Conservation (phyloP, 2,797 vertebrate genomes). For the Coilia nasus region DNA sequence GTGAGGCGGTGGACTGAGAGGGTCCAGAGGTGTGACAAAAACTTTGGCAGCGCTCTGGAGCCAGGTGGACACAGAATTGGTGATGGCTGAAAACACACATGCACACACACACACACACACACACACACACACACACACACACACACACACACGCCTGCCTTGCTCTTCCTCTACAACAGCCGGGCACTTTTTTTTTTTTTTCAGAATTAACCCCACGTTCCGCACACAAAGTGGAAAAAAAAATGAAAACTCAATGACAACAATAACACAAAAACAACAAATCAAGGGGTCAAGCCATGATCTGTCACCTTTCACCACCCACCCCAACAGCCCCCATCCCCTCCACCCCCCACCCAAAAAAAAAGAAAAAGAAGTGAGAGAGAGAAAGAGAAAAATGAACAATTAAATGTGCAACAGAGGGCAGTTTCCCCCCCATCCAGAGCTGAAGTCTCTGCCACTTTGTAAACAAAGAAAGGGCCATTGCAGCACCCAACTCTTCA, state of each 20-base stretch:
- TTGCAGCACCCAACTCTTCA: slow-evolving; percentile 46
- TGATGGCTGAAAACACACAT: not conserved
- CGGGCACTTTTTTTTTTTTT: not conserved
- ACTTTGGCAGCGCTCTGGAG: slow-evolving; percentile 54
- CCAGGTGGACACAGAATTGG: slow-evolving; percentile 52
- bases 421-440: slow-evolving; percentile 15
- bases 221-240: not conserved
- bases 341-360: not conserved
- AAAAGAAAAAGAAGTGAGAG: slow-evolving; percentile 1
- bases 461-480: slow-evolving; percentile 52
- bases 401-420: slow-evolving; percentile 13
- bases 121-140: not conserved
- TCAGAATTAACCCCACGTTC: not conserved
- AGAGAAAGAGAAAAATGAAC: not conserved
- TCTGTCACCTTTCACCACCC: not conserved
- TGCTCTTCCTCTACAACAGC: slow-evolving; percentile 12
- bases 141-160: not conserved
- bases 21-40: slow-evolving; percentile 55
- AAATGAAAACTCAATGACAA: slow-evolving; percentile 10
- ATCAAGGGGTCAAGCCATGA: slow-evolving; percentile 11
- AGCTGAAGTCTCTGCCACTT: slow-evolving; percentile 39
- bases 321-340: not conserved
- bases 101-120: slow-evolving; percentile 10
- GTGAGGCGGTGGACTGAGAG: slow-evolving; percentile 51
- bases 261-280: slow-evolving; percentile 32